Evolutionary conservation across 2,888 invertebrate genomes (phyloP), one percentile per base, ranked within the genome.

Genomic region (Branchipolynoe longqiensis): DNA sequence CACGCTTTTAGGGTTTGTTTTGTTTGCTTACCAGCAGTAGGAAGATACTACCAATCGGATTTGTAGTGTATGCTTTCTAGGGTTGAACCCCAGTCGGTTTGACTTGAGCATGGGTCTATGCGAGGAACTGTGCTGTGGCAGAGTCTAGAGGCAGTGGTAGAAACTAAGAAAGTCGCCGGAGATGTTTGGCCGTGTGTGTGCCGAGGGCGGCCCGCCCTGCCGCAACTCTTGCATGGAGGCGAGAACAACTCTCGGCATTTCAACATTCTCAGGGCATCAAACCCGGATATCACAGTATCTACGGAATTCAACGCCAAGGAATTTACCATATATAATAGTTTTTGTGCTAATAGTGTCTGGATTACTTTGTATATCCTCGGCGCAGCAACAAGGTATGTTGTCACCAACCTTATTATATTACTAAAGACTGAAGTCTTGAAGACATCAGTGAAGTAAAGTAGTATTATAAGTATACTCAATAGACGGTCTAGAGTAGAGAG

Each of bases 371-470:
- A 22, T 54, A 2, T 78, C 78, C 18, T 1, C 78, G 1, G 78
- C 78, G 48, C 78, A 78, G 31, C 48, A 48, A 25, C 78, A 78
- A 78, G 78, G 78, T 78, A 78, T 48, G 78, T 33, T 33, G 6
- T 69, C n/a, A 6, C 4, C 12, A 58, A 58, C 4, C 18, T 48
- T 12, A 48, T 8, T 48, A 12, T 48, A 8, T 48, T 48, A 18
- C 18, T 48, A 48, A 48, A 48, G 18, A 48, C 8, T 48, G 8
- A 48, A 48, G n/a, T n/a, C n/a, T n/a, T n/a, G n/a, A n/a, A n/a
- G n/a, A n/a, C n/a, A n/a, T n/a, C n/a, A n/a, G n/a, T n/a, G n/a
- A n/a, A n/a, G n/a, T n/a, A n/a, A n/a, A n/a, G n/a, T n/a, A n/a
- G n/a, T n/a, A n/a, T n/a, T n/a, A n/a, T n/a, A n/a, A n/a, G n/a